Conservation (phyloP, 2,797 vertebrate genomes). For the Enteromius treurensis region DNA sequence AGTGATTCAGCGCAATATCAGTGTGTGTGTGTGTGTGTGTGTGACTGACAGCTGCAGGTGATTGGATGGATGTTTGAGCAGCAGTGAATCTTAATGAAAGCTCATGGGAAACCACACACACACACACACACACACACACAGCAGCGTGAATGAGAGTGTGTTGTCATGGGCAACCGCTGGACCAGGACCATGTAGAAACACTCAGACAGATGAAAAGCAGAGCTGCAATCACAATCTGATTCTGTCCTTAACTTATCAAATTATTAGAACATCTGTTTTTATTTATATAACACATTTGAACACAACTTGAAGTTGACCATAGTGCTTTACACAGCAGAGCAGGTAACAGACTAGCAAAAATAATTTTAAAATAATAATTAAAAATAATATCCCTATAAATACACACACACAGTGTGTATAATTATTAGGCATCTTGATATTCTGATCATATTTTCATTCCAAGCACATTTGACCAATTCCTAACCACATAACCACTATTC, state of each 20-base stretch:
- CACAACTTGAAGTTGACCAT: no score
- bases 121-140: neutral
- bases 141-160: neutral
- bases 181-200: neutral
- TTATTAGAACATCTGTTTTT: neutral
- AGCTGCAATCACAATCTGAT: neutral
- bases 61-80: neutral
- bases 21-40: neutral
- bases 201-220: neutral
- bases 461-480: no score
- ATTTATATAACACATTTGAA: no score
- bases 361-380: no score
- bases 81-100: neutral
- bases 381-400: no score
- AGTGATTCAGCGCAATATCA: neutral
- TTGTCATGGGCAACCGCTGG: slow-evolving; percentile 31
- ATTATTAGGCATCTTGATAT: no score
- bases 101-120: neutral
- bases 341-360: no score
- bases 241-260: neutral
- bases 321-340: no score
- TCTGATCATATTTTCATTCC: no score
- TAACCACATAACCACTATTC: no score
- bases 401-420: no score
- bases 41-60: neutral